phyloP scores from a whole-genome alignment of 2,113 vertebrate species.

The Sinosuthora webbiana region DNA sequence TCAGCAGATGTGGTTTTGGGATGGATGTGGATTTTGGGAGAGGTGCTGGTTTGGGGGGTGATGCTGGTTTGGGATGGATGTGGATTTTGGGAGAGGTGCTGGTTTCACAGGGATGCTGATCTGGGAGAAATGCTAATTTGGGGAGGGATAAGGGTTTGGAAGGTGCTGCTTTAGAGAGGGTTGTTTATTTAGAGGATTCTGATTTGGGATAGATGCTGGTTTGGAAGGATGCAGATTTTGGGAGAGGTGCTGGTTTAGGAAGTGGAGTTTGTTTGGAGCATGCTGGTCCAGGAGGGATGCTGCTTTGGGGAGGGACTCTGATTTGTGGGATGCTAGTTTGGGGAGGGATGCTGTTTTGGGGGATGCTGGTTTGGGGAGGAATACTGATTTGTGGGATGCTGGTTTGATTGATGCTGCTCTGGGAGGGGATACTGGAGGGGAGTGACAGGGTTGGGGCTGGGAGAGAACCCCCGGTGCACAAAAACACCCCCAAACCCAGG shows the following conservation, averaged over 20 bases:
- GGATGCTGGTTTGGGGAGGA: not conserved
- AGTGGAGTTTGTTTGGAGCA: not conserved
- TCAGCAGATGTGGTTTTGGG: not conserved
- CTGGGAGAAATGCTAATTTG: not conserved
- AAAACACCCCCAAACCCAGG: fast-evolving
- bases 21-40: not conserved
- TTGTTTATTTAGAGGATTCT: not conserved
- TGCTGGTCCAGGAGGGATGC: too few relatives aligned
- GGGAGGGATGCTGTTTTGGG: not conserved
- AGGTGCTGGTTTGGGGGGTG: too few relatives aligned
- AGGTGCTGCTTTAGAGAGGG: not conserved
- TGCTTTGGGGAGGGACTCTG: too few relatives aligned
- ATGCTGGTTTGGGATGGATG: not conserved
- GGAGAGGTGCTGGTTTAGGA: not conserved
- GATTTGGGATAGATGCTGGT: not conserved
- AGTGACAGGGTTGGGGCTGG: fast-evolving
- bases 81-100: not conserved
- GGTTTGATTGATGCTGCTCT: not conserved
- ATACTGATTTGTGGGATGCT: too few relatives aligned
- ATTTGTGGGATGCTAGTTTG: not conserved
- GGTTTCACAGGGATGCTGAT: not conserved
- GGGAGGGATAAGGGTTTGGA: not conserved
- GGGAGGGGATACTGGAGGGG: not conserved
- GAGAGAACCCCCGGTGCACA: not conserved
- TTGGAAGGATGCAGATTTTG: not conserved